phyloP scores from a whole-genome alignment of 2,113 vertebrate genomes.

The Gambusia holbrooki region DNA sequence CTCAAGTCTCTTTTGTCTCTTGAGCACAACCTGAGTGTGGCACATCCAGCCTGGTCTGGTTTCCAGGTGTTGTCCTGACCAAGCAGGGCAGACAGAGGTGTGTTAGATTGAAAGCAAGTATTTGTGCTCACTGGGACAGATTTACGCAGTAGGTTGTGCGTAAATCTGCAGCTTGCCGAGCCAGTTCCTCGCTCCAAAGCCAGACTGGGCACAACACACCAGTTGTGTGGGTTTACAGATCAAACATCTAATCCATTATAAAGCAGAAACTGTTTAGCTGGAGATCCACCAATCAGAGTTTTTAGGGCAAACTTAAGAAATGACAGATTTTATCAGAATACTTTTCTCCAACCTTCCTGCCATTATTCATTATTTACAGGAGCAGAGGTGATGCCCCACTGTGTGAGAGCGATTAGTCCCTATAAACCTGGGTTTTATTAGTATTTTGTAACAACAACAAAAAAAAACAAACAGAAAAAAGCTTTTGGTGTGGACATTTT shows the following conservation, averaged over 20 bases:
- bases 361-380: too few relatives aligned
- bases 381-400: too few relatives aligned
- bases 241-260: not conserved
- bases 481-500: too few relatives aligned
- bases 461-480: too few relatives aligned
- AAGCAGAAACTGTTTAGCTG: not conserved
- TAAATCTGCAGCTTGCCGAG: not conserved
- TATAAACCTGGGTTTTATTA: too few relatives aligned
- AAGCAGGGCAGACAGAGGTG: not conserved
- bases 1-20: not conserved
- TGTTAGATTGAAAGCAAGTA: not conserved
- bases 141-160: not conserved
- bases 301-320: too few relatives aligned
- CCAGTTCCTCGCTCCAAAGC: not conserved
- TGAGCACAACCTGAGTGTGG: not conserved
- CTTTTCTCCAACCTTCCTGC: too few relatives aligned
- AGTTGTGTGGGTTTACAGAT: not conserved
- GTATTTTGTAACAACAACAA: too few relatives aligned
- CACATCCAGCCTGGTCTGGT: not conserved
- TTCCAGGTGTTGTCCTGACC: not conserved
- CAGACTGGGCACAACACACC: not conserved
- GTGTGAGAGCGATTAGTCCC: too few relatives aligned
- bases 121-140: not conserved
- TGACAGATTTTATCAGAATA: too few relatives aligned
- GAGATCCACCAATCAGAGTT: too few relatives aligned